phyloP scores from a whole-genome alignment of 1,140 invertebrate genomes.

The Papilio helenus region DNA sequence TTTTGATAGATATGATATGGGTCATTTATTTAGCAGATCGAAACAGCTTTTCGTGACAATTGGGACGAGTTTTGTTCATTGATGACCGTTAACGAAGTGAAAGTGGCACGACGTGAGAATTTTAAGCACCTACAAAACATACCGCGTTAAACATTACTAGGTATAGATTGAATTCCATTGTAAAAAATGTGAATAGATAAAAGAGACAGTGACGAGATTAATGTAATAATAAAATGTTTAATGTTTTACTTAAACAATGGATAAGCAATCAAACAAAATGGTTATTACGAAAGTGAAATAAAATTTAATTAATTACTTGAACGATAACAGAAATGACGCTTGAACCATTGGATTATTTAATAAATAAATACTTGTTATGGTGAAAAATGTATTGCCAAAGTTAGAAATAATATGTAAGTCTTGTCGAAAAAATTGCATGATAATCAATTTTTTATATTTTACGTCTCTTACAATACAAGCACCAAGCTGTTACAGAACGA shows the following conservation, averaged over 20 bases:
- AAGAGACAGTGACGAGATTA: not conserved
- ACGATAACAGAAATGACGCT: not conserved
- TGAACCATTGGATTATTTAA: not conserved
- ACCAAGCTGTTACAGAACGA: not conserved
- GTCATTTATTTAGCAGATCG: slow-evolving; percentile 10
- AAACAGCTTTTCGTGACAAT: slow-evolving; percentile 38
- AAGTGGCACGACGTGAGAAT: slow-evolving; percentile 49
- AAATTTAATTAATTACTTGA: not conserved
- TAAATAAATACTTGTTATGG: not conserved
- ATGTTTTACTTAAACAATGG: not conserved
- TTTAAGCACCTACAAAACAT: slow-evolving; percentile 38
- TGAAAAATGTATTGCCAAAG: not conserved
- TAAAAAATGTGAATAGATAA: not conserved
- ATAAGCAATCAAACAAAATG: not conserved
- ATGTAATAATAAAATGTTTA: not conserved
- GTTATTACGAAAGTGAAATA: not conserved
- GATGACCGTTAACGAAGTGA: slow-evolving; percentile 49
- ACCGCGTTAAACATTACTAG: not conserved
- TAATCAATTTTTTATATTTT: not conserved
- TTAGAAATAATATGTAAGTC: not conserved
- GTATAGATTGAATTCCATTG: not conserved
- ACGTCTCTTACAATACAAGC: not conserved
- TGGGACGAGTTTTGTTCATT: slow-evolving; percentile 39
- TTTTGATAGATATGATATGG: not conserved
- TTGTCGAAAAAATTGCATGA: not conserved